Evolutionary conservation across 2,113 vertebrate genomes (phyloP).

Genomic region (Grammomys surdaster): DNA sequence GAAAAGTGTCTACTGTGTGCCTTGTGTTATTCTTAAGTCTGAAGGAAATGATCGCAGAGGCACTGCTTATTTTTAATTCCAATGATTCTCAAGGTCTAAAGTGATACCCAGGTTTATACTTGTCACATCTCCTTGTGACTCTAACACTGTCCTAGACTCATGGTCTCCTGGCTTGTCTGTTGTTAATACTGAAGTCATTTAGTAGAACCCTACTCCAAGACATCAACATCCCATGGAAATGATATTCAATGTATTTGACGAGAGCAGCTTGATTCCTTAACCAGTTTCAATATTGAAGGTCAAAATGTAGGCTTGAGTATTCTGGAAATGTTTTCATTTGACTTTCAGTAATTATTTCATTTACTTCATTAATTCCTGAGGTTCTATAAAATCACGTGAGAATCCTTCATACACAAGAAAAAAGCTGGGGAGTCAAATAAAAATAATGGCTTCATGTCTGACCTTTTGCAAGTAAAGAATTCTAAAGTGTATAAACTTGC

Average conservation of each 20-base stretch:
- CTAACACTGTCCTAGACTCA: neutral
- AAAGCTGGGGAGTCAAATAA: constrained; percentile 53
- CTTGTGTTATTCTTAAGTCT: neutral
- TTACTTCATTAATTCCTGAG: neutral
- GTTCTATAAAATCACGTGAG: neutral
- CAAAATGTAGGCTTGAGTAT: neutral
- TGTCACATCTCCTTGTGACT: neutral
- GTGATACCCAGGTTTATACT: neutral
- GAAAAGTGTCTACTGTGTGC: neutral
- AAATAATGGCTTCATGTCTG: constrained; percentile 55
- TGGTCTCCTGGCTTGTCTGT: neutral
- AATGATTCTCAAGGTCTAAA: neutral
- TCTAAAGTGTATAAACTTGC: constrained; percentile 34
- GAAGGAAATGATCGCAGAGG: neutral
- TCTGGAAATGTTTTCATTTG: constrained; percentile 17
- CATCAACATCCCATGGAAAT: neutral
- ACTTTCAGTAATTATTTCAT: constrained; percentile 28
- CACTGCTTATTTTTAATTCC: neutral
- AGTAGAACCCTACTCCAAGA: neutral
- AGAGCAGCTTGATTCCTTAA: neutral
- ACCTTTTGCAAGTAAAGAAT: constrained; percentile 59
- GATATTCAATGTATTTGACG: neutral
- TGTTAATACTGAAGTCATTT: neutral
- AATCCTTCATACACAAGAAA: neutral
- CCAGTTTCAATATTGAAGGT: neutral